phyloP scores from a whole-genome alignment of 2,113 vertebrate genomes.

The Sarotherodon lohbergeri region DNA sequence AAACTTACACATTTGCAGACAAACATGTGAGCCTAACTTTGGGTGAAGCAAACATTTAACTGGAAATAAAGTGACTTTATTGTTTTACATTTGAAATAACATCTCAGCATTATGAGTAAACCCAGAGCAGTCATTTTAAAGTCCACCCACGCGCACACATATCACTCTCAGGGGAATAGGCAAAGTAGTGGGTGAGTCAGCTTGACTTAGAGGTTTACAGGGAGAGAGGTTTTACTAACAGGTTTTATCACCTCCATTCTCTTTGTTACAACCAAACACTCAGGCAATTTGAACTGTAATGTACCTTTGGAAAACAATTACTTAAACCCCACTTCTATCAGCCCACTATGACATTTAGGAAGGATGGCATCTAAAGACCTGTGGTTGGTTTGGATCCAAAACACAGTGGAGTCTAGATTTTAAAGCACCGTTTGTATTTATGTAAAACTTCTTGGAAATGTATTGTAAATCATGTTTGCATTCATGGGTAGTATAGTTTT shows the following conservation, averaged over 20 bases:
- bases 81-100: background rate
- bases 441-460: background rate
- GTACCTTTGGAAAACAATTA: slow-evolving; percentile 47
- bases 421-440: background rate
- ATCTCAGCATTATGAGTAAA: background rate
- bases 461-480: background rate
- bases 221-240: slow-evolving; percentile 23
- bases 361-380: background rate
- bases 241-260: slow-evolving; percentile 29
- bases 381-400: background rate
- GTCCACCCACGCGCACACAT: background rate
- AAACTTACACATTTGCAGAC: background rate
- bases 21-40: background rate
- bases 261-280: slow-evolving; percentile 33
- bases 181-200: slow-evolving; percentile 7
- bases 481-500: background rate
- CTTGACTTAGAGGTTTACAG: slow-evolving; percentile 11
- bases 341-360: background rate
- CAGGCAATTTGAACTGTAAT: slow-evolving; percentile 35
- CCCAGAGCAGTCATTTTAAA: background rate
- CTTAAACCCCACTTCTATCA: background rate
- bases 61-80: background rate
- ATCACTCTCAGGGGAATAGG: background rate
- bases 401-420: background rate
- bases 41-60: background rate